phyloP scores from a whole-genome alignment of 2,888 invertebrate genomes.

The Brassicogethes aeneus region DNA sequence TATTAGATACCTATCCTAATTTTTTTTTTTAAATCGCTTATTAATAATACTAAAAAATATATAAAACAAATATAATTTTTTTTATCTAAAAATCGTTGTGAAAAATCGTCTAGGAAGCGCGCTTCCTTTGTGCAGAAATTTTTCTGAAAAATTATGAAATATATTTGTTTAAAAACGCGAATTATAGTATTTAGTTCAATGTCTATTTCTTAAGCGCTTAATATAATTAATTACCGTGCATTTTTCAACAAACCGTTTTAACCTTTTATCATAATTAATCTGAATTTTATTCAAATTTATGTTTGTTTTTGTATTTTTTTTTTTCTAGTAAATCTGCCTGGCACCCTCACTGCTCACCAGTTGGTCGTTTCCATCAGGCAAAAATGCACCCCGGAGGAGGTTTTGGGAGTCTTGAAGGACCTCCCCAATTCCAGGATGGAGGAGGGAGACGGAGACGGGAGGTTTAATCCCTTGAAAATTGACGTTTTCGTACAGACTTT shows the following conservation, averaged over 20 bases:
- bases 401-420: slow-evolving; percentile 75
- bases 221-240: too few species aligned
- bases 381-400: slow-evolving; percentile 86
- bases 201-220: too few species aligned
- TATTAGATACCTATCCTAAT: too few species aligned
- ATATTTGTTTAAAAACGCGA: not conserved
- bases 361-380: slow-evolving; percentile 79
- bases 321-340: slow-evolving; percentile 66
- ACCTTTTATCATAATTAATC: too few species aligned
- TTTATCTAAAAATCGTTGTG: too few species aligned
- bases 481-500: slow-evolving; percentile 96
- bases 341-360: slow-evolving; percentile 77
- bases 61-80: too few species aligned
- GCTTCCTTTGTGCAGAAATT: not conserved
- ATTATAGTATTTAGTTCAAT: not conserved
- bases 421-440: slow-evolving; percentile 74
- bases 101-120: not conserved
- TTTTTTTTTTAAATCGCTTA: too few species aligned
- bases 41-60: too few species aligned
- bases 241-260: too few species aligned
- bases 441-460: slow-evolving; percentile 56
- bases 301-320: too few species aligned
- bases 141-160: not conserved
- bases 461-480: slow-evolving; percentile 88
- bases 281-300: too few species aligned